Evolutionary conservation across 2,797 vertebrate genomes (phyloP), one percentile per base, ranked within the genome.

Genomic region (Nothura maculosa): DNA sequence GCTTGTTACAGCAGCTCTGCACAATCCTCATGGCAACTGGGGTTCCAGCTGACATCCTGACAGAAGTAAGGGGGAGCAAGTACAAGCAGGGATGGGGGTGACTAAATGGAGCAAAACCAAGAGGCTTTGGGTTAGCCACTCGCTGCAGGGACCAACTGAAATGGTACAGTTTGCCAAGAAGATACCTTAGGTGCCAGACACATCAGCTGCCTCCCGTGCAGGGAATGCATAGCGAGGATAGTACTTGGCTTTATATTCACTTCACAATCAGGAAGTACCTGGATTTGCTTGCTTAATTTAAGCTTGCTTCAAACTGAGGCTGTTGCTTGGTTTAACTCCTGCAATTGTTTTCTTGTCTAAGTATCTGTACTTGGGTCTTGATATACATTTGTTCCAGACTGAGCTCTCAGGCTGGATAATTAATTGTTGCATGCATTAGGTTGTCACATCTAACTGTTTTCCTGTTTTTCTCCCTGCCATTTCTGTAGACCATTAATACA

Each of bases 11-110:
- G 93, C 99, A 99, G 97, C 98, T 99, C 85, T 99, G 99, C 81
- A 99, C 98, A 21, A 99, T 99, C 97, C 98, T 99, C 57, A 99
- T 99, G 99, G 99, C 99, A 21, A 99, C 99, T 0, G 99, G 99
- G 0, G 99, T 99, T 77, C 99, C 99, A 82, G 99, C 99, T 28
- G 99, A 99, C 74, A 99, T 99, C 93, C 98, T 99, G 85, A 99
- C 99, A 0, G 99, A 99, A 98, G 99, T 99, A 97, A 97, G 68
- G 17, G 24, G 55, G 28, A 20, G 25, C 5, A 47, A 7, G 1
- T 1, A 45, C 10, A 4, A 14, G 28, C 0, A 6, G 66, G 58
- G 64, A 1, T 17, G 73, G 69, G 30, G 45, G 34, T 0, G 24
- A 2, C 18, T n/a, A 1, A 1, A 1, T 2, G 38, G 28, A 20